Evolutionary conservation across 2,113 vertebrate genomes (phyloP).

Genomic region (Nannospalax galili): DNA sequence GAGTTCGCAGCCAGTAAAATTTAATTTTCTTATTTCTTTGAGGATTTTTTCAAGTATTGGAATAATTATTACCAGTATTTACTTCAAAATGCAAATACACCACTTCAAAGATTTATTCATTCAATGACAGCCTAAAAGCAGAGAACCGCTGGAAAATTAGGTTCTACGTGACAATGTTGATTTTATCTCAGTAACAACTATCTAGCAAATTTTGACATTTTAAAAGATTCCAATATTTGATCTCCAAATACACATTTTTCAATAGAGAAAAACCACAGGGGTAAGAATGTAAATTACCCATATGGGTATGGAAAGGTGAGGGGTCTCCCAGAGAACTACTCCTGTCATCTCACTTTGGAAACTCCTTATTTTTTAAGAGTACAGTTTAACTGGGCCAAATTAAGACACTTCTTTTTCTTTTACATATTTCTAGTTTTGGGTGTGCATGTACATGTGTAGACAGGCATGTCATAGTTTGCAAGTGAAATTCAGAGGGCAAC

Average conservation of each 20-base stretch:
- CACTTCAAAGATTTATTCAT: neutral
- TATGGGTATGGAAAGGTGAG: neutral
- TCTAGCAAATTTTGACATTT: neutral
- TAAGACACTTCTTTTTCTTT: neutral
- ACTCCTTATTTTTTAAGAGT: constrained; percentile 7
- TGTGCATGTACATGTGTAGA: neutral
- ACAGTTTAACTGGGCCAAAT: constrained; percentile 37
- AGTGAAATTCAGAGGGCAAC: neutral
- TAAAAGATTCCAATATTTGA: neutral
- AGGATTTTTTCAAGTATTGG: neutral
- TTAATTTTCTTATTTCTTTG: constrained; percentile 18
- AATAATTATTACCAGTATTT: neutral
- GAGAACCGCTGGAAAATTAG: too few relatives aligned
- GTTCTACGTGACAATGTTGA: neutral
- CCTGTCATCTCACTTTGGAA: neutral
- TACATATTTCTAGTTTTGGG: neutral
- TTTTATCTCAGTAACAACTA: neutral
- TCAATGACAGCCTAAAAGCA: neutral
- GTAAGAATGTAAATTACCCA: neutral
- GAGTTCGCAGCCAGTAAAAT: neutral
- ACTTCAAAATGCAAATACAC: neutral
- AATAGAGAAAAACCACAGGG: neutral
- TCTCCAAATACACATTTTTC: neutral
- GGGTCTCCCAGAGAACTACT: neutral
- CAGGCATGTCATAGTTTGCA: neutral